Evolutionary conservation across 2,113 vertebrate genomes (phyloP), one percentile per base, ranked within the genome.

Genomic region (Podarcis raffonei): DNA sequence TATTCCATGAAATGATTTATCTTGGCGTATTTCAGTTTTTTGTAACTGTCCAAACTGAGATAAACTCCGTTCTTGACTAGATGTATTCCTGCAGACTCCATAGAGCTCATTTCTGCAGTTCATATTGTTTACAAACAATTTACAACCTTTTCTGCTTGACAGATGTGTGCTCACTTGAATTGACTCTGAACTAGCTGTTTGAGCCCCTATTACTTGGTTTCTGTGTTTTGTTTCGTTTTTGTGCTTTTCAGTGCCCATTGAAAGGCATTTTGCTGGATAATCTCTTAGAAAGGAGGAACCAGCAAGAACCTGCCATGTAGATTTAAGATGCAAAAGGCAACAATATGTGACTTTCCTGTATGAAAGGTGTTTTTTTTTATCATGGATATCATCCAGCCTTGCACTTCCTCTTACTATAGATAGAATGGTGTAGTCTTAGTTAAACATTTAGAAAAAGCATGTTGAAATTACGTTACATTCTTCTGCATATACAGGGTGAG

Each of bases 351-450:
- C 77, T 88, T 1, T 1, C 12, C 30, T 80, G 69, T 65, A 3
- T 69, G n/a, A 5, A 75, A 48, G 72, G 48, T 11, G 11, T 11
- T 11, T 2, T 0, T 79, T n/a, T 32, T 1, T 25, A 32, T 5
- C 1, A 2, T 13, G 4, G 20, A 0, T 0, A 0, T 2, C 78
- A 87, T 35, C 1, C 0, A 27, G 72, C 37, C 3, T 15, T 68
- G 39, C n/a, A 39, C n/a, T 74, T 35, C 12, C 32, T 18, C 18
- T 27, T 72, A 37, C 27, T 62, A 25, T 71, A 72, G 22, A 27
- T 72, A 22, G 6, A 35, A 16, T 85, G 11, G 32, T 87, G 48
- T 76, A 16, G 13, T 39, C 30, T 66, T 75, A 23, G 62, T 42
- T 30, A 75, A 75, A 66, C 1, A 18, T 75, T 6, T 18, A 42